Base-by-base conservation (phyloP, 1,140 invertebrate species). In the Dolichoris vasculosae region DNA sequence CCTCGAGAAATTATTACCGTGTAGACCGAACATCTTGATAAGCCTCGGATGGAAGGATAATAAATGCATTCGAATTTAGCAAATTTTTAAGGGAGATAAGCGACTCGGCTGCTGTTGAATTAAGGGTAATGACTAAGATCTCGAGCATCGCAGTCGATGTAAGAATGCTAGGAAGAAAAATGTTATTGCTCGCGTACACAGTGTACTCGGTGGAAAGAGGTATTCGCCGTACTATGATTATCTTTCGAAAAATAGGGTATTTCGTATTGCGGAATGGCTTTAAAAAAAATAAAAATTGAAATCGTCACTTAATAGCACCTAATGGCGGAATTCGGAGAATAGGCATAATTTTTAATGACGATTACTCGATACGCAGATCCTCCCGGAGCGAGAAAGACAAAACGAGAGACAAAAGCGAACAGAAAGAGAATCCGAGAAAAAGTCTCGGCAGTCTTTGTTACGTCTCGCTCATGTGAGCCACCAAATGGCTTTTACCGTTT, bases 401-500 rank as follows among this genome's bases (percentile, higher is more conserved):
- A 7, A 69, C 4, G 17, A 38, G 23, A 38, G 23, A 23, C 0
- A 13, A 43, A 30, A 8, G 76, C 17, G 76, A 79, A 32, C 32
- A 15, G 30, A 63, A 63, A 51, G 46, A 13, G 40, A 82, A 40
- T 38, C 67, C 35, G 17, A 17, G 26, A 63, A 75, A 59, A 51
- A 46, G 40, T 35, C 30, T 77, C 40, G 55, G 20, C 78, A 40
- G 63, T 46, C 63, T 82, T 69, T 69, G 64, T 82, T 71, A 35
- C 79, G 76, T 79, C 75, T 71, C 83, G 63, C 75, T 84, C 63
- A 71, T 71, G 76, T 71, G 64, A 79, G 43, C 46, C 43, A 43
- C 75, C 43, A 78, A 84, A 84, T 84, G 73, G 46, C 63, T 71
- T 71, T 79, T 84, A 55, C 83, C 76, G 59, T 84, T 71, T 51